Evolutionary conservation across 1,140 invertebrate species (phyloP).

Genomic region (Lasaia peninsularis): DNA sequence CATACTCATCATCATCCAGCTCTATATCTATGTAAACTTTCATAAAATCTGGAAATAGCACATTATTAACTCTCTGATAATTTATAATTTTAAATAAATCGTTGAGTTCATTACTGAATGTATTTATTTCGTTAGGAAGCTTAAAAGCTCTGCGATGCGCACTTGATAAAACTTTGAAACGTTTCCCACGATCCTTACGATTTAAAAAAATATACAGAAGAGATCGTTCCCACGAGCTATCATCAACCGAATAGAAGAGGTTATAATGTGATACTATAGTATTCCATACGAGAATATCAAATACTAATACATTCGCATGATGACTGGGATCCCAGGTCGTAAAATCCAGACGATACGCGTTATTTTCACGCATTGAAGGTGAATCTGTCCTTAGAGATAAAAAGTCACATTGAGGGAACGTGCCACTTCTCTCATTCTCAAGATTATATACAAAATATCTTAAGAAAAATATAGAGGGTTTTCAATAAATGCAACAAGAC

Average conservation of each 20-base stretch:
- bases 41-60: conserved; percentile 34
- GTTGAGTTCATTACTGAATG: neutral
- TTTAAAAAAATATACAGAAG: conserved; percentile 42
- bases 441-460: conserved; percentile 42
- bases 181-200: conserved; percentile 30
- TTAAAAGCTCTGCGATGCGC: conserved; percentile 35
- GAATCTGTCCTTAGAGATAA: conserved; percentile 27
- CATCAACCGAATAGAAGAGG: conserved; percentile 40
- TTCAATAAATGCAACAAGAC: conserved; percentile 37
- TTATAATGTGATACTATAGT: conserved; percentile 39
- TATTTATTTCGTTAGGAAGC: conserved; percentile 5
- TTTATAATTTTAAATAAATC: conserved; percentile 28
- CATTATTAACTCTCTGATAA: conserved; percentile 22
- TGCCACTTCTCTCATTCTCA: conserved; percentile 37
- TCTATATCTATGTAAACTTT: conserved; percentile 36
- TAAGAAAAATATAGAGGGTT: conserved; percentile 36
- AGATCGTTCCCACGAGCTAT: conserved; percentile 44
- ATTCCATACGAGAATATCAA: conserved; percentile 38
- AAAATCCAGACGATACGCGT: conserved; percentile 26
- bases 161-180: conserved; percentile 40
- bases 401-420: conserved; percentile 32
- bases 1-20: conserved; percentile 34
- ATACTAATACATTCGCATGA: conserved; percentile 33
- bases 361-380: conserved; percentile 9
- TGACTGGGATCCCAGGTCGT: conserved; percentile 35